These are phyloP conservation scores for Phyllostomus hastatus DNA, from an alignment of 2,113 vertebrate species.

Conservation along the genomic window DNA sequence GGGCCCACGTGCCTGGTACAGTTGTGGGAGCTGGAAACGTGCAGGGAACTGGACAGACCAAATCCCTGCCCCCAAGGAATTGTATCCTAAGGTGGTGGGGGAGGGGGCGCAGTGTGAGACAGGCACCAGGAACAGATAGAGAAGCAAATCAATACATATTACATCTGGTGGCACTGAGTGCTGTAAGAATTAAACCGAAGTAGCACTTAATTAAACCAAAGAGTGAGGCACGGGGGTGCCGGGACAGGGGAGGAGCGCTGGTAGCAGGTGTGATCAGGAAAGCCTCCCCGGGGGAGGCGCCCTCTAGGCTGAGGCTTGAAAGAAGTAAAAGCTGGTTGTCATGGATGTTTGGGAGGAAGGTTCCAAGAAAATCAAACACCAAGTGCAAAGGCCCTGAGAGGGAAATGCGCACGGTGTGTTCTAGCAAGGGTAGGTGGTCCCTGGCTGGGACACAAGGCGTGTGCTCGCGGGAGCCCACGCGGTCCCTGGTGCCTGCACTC, in stretches of 20 bases:
- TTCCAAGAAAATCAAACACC: neutral
- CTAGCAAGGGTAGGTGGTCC: neutral
- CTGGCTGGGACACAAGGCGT: fast-evolving
- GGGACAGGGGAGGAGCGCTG: neutral
- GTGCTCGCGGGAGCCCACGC: fast-evolving
- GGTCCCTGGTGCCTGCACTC: neutral
- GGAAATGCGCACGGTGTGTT: fast-evolving
- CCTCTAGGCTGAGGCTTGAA: neutral
- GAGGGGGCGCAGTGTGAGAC: fast-evolving
- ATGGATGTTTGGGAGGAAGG: neutral
- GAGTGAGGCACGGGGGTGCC: fast-evolving
- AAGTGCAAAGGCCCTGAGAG: neutral
- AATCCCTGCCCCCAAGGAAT: neutral
- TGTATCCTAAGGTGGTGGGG: neutral
- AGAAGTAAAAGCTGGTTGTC: neutral
- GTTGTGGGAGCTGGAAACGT: neutral
- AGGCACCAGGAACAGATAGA: too few species aligned
- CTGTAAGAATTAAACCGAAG: neutral
- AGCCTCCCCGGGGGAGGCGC: neutral
- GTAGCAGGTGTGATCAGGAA: neutral
- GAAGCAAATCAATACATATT: neutral
- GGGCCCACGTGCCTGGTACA: fast-evolving
- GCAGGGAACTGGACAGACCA: neutral
- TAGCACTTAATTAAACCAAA: too few species aligned
- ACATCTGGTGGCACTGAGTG: neutral